Evolutionary conservation across 2,797 vertebrate genomes (phyloP).

Genomic region (Todus mexicanus): DNA sequence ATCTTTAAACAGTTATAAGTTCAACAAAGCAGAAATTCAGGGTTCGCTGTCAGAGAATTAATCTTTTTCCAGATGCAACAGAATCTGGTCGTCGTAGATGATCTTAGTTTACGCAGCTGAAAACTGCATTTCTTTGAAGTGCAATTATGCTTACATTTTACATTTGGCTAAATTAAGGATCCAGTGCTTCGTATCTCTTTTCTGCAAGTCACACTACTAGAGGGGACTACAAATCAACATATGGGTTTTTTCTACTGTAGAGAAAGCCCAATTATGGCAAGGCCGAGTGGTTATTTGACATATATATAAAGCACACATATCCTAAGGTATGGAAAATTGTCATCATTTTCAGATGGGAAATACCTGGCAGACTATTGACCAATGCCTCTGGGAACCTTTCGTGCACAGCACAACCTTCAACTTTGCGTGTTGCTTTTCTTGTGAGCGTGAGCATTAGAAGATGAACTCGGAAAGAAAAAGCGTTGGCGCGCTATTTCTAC

Average conservation of each 20-base stretch:
- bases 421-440: background rate
- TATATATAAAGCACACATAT: background rate
- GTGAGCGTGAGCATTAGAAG: background rate
- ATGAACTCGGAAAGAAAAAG: background rate
- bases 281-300: background rate
- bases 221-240: background rate
- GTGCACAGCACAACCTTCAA: background rate
- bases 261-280: background rate
- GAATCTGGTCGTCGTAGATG: background rate
- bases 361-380: background rate
- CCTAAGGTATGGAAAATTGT: constrained; percentile 19
- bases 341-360: constrained; percentile 17
- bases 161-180: background rate
- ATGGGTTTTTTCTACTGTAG: background rate
- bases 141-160: constrained; percentile 22
- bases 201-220: background rate
- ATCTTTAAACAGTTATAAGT: constrained; percentile 22
- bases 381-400: background rate
- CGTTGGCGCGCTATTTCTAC: background rate
- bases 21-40: constrained; percentile 47
- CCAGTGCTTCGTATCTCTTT: background rate
- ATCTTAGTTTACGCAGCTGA: constrained; percentile 22
- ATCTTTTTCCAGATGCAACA: constrained; percentile 18
- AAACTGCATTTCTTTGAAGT: constrained; percentile 12
- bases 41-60: background rate